A percentile compares a stretch with the other conserved stretches of the same genome.
Evolutionary conservation across 2,797 vertebrate species (phyloP).

Genomic region (Eulemur mongoz): DNA sequence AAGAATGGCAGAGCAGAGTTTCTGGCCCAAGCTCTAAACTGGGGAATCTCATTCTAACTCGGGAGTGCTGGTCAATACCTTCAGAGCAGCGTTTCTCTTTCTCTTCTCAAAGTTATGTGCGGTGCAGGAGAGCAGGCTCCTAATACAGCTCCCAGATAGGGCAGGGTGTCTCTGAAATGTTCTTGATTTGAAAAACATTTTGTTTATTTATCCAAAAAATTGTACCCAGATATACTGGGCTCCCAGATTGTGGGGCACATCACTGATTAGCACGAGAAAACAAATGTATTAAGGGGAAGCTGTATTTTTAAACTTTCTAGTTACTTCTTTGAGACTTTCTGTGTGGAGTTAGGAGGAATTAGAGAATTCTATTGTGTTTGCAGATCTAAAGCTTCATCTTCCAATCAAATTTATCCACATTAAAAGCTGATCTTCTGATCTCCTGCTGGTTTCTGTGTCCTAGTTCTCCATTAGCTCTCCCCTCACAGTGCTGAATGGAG

Average conservation of each 20-base stretch:
- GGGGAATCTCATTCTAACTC: neutral
- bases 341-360: neutral
- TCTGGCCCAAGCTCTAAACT: neutral
- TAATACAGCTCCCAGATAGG: neutral
- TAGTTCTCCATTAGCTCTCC: neutral
- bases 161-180: neutral
- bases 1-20: neutral
- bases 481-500: neutral
- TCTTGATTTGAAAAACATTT: neutral
- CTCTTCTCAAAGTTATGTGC: neutral
- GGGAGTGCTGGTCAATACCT: neutral
- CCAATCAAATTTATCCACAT: neutral
- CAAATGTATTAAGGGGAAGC: neutral
- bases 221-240: neutral
- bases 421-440: neutral
- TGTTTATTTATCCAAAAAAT: neutral
- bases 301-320: neutral
- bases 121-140: neutral
- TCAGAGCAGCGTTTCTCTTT: neutral
- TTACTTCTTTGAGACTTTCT: neutral
- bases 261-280: neutral
- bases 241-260: neutral
- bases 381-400: neutral
- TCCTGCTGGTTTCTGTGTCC: neutral
- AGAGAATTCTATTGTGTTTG: neutral